These are phyloP conservation scores for Oxygymnocypris stewartii DNA, from an alignment of 2,113 vertebrate genomes.

Conservation along the genomic window DNA sequence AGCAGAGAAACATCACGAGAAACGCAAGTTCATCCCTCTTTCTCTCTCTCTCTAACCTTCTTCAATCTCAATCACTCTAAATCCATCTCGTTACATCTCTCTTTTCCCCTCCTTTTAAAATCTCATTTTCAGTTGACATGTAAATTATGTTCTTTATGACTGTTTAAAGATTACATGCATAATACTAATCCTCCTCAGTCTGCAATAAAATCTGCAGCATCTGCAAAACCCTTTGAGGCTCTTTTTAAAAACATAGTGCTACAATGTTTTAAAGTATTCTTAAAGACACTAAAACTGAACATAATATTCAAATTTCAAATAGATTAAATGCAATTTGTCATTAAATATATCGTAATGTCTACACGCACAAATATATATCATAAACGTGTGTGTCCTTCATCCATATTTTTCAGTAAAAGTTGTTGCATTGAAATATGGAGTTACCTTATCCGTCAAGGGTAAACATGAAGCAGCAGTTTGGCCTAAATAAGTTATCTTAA, in stretches of 20 bases:
- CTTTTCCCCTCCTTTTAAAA: background rate
- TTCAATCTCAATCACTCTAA: background rate
- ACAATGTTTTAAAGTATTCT: background rate
- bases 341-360: background rate
- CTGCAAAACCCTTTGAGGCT: background rate
- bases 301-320: background rate
- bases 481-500: background rate
- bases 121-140: background rate
- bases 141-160: slow-evolving; percentile 30
- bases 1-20: background rate
- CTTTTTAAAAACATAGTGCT: background rate
- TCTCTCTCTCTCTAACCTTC: background rate
- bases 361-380: background rate
- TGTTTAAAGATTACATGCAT: slow-evolving; percentile 39
- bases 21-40: background rate
- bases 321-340: background rate
- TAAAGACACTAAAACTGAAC: background rate
- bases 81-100: background rate
- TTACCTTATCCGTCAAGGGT: background rate
- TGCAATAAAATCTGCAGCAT: slow-evolving; percentile 23
- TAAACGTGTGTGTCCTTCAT: background rate
- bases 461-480: background rate
- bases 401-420: background rate
- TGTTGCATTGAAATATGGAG: background rate
- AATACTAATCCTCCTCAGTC: slow-evolving; percentile 10